A percentile compares a stretch with the other conserved stretches of the same genome.
phyloP scores from a whole-genome alignment of 2,113 vertebrate genomes.

The Puma concolor region DNA sequence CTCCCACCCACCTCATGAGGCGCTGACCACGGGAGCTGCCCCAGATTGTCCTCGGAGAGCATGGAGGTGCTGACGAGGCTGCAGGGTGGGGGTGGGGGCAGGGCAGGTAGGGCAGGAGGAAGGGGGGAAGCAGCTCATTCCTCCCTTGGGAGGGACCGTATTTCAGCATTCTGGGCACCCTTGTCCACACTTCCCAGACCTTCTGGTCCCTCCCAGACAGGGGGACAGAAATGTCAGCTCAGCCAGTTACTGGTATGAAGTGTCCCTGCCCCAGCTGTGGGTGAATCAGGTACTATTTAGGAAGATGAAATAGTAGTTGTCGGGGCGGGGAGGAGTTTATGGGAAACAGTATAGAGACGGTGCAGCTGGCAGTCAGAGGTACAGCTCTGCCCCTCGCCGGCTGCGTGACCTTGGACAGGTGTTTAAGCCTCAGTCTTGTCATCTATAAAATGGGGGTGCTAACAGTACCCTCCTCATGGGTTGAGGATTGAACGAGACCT shows the following conservation, averaged over 20 bases:
- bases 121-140: background rate
- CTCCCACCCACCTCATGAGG: background rate
- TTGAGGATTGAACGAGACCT: background rate
- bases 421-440: background rate
- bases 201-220: background rate
- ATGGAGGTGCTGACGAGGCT: background rate
- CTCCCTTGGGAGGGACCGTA: background rate
- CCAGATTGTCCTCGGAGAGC: background rate
- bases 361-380: background rate
- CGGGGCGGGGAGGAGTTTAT: background rate
- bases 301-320: background rate
- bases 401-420: background rate
- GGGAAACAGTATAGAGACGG: background rate
- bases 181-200: background rate
- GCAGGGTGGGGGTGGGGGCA: rapidly evolving
- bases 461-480: background rate
- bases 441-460: background rate
- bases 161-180: background rate
- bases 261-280: background rate
- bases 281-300: background rate
- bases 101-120: background rate
- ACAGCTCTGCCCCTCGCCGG: background rate
- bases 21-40: background rate
- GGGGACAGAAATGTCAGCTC: background rate
- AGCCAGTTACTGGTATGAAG: background rate